Percentiles rank a stretch among this genome's conserved stretches.
These are phyloP conservation scores for Lycaon pictus DNA, from an alignment of 2,113 vertebrate species.

Conservation along the genomic window DNA sequence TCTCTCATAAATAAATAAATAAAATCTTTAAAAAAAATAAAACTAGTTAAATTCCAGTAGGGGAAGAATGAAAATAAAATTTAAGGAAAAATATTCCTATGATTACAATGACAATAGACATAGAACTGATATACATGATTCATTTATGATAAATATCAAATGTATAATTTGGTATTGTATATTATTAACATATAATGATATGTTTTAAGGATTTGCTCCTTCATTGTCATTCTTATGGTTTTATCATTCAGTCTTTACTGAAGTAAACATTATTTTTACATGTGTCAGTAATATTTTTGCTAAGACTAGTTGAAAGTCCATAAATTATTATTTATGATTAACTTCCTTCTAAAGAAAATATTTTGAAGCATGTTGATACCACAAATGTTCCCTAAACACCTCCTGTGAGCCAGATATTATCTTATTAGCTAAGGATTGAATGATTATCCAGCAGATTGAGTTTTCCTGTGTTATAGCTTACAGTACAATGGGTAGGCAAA, in stretches of 20 bases:
- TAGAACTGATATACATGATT: neutral
- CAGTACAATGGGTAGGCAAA: neutral
- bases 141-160: neutral
- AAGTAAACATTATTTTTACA: slow-evolving; percentile 5
- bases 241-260: neutral
- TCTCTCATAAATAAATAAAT: too few relatives aligned
- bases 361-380: neutral
- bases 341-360: neutral
- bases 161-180: neutral
- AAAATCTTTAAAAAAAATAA: neutral
- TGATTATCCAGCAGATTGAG: neutral
- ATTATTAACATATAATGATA: neutral
- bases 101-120: neutral
- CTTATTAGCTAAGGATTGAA: neutral
- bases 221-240: neutral
- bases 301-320: neutral
- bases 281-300: neutral
- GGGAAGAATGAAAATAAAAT: neutral
- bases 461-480: neutral
- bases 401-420: neutral
- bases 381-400: neutral
- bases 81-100: neutral
- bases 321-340: neutral
- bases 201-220: neutral
- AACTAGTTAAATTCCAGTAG: neutral